Percentiles rank a stretch among this genome's conserved stretches.
Conservation (phyloP, 2,888 invertebrate species). For the Psylliodes chrysocephalus region DNA sequence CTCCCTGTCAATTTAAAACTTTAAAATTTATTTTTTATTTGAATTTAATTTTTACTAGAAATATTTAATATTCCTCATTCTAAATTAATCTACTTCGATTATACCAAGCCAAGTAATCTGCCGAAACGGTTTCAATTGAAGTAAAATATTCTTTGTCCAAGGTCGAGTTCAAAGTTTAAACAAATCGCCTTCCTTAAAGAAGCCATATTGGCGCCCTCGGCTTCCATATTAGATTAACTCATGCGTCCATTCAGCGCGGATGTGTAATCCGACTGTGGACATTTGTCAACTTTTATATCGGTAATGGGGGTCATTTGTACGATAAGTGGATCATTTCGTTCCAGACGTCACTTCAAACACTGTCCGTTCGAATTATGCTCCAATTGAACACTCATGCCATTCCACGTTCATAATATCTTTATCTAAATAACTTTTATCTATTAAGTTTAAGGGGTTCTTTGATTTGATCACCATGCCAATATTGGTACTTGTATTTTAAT, state of each 20-base stretch:
- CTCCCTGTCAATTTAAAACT: too few relatives aligned
- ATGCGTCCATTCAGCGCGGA: slow-evolving; percentile 41
- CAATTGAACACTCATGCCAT: slow-evolving; percentile 19
- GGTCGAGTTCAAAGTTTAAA: slow-evolving; percentile 28
- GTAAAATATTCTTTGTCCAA: not conserved
- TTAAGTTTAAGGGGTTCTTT: not conserved
- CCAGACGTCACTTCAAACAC: slow-evolving; percentile 46
- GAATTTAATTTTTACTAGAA: too few relatives aligned
- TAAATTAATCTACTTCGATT: too few relatives aligned
- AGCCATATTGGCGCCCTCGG: slow-evolving; percentile 16
- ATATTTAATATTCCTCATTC: too few relatives aligned
- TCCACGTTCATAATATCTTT: slow-evolving; percentile 10
- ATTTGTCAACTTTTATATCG: slow-evolving; percentile 63
- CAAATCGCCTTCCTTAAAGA: slow-evolving; percentile 15
- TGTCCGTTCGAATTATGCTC: slow-evolving; percentile 50
- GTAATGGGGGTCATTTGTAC: slow-evolving; percentile 62
- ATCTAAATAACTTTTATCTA: not conserved
- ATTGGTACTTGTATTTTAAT: not conserved
- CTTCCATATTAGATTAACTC: slow-evolving; percentile 47
- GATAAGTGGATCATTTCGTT: slow-evolving; percentile 53
- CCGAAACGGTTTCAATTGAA: not conserved
- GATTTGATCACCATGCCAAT: too few relatives aligned
- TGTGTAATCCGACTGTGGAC: slow-evolving; percentile 52
- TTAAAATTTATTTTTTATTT: too few relatives aligned
- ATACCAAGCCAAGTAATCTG: too few relatives aligned